Percentiles rank a stretch among this genome's conserved stretches.
phyloP scores from a whole-genome alignment of 1,140 invertebrate genomes.

The Orius insidiosus region DNA sequence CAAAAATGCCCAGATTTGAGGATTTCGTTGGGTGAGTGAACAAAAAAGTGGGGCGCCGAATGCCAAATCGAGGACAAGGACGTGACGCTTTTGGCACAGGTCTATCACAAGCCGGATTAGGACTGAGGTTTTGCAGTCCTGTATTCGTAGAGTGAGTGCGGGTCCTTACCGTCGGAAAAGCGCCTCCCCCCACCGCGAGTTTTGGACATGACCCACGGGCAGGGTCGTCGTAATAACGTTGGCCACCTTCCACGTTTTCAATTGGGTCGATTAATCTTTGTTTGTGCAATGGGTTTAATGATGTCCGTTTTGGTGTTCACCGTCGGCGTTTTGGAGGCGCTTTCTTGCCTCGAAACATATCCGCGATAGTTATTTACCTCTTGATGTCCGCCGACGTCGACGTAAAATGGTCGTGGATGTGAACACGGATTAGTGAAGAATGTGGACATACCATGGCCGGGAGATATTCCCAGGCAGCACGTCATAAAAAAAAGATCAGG shows the following conservation, averaged over 20 bases:
- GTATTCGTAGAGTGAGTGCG: slow-evolving; percentile 7
- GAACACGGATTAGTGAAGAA: neutral
- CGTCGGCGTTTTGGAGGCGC: slow-evolving; percentile 14
- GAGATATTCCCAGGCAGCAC: neutral
- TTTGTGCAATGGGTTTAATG: slow-evolving; percentile 13
- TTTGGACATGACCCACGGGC: slow-evolving; percentile 6
- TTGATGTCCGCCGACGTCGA: neutral
- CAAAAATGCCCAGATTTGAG: no score
- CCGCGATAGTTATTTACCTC: slow-evolving; percentile 5
- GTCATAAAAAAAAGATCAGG: slow-evolving; percentile 4
- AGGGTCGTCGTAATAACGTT: neutral
- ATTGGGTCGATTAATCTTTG: slow-evolving; percentile 7
- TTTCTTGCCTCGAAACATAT: slow-evolving; percentile 13
- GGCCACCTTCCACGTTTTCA: slow-evolving; percentile 5
- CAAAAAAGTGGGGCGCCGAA: no score
- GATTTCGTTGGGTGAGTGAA: no score
- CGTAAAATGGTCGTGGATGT: slow-evolving; percentile 2
- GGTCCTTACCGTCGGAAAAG: slow-evolving; percentile 1
- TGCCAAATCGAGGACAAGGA: neutral
- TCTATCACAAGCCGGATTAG: slow-evolving; percentile 7
- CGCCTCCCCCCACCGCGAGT: slow-evolving; percentile 1
- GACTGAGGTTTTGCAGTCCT: slow-evolving; percentile 4
- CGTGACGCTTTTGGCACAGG: slow-evolving; percentile 7
- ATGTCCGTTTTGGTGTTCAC: slow-evolving; percentile 15
- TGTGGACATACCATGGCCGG: slow-evolving; percentile 4